A percentile compares a stretch with the other conserved stretches of the same genome.
Evolutionary conservation across 2,797 vertebrate species (phyloP).

Genomic region (Antennarius maculatus): DNA sequence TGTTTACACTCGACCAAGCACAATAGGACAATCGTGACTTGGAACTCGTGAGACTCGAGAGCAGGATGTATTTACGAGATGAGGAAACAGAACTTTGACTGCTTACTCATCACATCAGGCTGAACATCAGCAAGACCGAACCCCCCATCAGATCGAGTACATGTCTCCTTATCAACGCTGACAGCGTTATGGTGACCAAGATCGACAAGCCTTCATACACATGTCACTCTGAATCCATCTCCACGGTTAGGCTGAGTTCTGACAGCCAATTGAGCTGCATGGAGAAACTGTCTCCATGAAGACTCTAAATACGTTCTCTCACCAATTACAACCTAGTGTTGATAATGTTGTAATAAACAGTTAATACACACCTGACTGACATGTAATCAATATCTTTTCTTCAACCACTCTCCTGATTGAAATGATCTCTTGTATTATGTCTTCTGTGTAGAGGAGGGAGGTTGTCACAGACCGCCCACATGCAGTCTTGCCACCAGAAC

Average conservation of each 20-base stretch:
- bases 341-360: no score
- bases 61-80: constrained; percentile 2
- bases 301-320: no score
- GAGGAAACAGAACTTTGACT: constrained; percentile 23
- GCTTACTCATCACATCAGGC: constrained; percentile 30
- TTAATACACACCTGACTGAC: no score
- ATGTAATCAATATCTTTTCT: no score
- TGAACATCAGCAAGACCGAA: constrained; percentile 21
- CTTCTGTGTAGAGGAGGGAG: no score
- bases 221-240: constrained; percentile 46
- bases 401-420: no score
- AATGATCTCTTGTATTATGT: no score
- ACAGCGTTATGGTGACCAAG: constrained; percentile 34
- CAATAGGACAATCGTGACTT: constrained; percentile 11
- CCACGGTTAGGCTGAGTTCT: neutral
- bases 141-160: constrained; percentile 36
- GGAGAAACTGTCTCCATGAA: constrained; percentile 3
- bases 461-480: no score
- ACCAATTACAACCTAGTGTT: no score
- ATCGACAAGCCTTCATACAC: constrained; percentile 26
- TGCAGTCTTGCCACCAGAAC: no score
- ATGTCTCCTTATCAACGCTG: constrained; percentile 30
- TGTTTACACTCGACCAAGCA: constrained; percentile 36
- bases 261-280: constrained; percentile 11
- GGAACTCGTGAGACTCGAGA: constrained; percentile 22